Base-by-base conservation (phyloP, 23 tunicate genomes). In the Trididemnum miniatum region DNA sequence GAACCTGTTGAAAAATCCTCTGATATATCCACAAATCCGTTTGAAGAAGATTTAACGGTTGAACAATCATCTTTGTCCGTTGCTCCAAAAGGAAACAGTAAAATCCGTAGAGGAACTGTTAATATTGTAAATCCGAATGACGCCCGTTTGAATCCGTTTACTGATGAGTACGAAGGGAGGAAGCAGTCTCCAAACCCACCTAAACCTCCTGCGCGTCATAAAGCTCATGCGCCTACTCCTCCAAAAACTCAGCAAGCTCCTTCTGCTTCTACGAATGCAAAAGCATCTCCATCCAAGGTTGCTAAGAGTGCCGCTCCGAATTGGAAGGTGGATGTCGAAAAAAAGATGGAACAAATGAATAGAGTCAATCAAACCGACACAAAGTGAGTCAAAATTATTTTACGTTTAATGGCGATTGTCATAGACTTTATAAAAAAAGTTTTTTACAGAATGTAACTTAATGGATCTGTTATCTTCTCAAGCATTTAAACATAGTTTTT, bases 341-440 rank as follows among this genome's bases (percentile, higher is more conserved):
- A 78, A 35, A 88, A 93, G 37, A 93, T 93, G 98, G 84, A 76
- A 29, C 77, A 88, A 75, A 27, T 76, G 71, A 93, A 93, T 35
- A 31, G 54, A 0, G 20, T 35, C 12, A 93, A 93, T 77, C 60
- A 77, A 69, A 62, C 81, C 7, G 89, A 93, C 40, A 25, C 27
- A 29, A 88, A 76, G 89, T 93, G 59, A 69, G 94, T 52, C n/a
- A n/a, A n/a, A n/a, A n/a, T n/a, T n/a, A n/a, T n/a, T n/a, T n/a
- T n/a, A n/a, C n/a, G n/a, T n/a, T n/a, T n/a, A n/a, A n/a, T n/a
- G n/a, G n/a, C n/a, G n/a, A n/a, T n/a, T n/a, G n/a, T n/a, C n/a
- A n/a, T n/a, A n/a, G n/a, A n/a, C n/a, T n/a, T n/a, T n/a, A n/a
- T n/a, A n/a, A n/a, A n/a, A n/a, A n/a, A n/a, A n/a, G n/a, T n/a